Evolutionary conservation across 2,797 vertebrate genomes (phyloP).

Genomic region (Urocyon cinereoargenteus): DNA sequence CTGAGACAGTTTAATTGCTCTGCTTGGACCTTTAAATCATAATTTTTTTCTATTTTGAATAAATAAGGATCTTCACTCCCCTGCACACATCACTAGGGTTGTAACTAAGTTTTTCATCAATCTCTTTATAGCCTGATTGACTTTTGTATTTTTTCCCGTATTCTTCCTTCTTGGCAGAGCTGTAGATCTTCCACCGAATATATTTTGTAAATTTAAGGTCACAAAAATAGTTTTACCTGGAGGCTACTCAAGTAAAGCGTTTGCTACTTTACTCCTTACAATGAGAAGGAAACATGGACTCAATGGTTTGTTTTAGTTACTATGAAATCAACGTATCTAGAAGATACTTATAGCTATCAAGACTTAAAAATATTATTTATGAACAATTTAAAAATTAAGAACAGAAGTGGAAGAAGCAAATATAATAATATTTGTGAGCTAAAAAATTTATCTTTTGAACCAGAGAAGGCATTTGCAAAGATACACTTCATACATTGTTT

Average conservation of each 20-base stretch:
- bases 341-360: not conserved
- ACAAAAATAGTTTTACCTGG: slow-evolving; percentile 6
- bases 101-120: not conserved
- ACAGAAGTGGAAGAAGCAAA: slow-evolving; percentile 10
- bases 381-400: not conserved
- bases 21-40: not conserved
- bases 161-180: not conserved
- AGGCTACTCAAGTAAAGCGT: not conserved
- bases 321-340: not conserved
- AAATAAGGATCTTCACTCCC: not conserved
- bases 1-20: not conserved
- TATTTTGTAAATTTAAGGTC: slow-evolving; percentile 31
- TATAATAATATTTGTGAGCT: not conserved
- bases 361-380: not conserved
- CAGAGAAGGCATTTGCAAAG: not conserved
- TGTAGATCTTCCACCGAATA: not conserved
- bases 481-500: not conserved
- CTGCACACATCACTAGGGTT: not conserved
- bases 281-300: not conserved
- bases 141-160: not conserved
- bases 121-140: not conserved
- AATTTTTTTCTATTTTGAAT: slow-evolving; percentile 33
- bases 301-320: not conserved
- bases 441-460: not conserved
- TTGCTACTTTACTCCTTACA: not conserved